Base-by-base conservation (phyloP, 2,797 vertebrate species). In the Borostomias antarcticus region DNA sequence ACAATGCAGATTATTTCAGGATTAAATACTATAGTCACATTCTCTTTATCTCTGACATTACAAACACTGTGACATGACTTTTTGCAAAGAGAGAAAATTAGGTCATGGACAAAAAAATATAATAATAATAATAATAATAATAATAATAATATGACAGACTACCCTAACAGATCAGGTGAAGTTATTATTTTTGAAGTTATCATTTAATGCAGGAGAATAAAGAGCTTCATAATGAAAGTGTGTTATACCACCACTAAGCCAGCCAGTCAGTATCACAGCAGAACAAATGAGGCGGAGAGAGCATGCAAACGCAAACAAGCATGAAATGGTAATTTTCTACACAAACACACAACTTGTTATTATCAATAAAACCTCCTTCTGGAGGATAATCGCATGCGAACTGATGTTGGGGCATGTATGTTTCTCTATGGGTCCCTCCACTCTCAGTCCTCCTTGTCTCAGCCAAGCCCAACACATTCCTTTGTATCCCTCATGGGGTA, bases 11-110 rank as follows among this genome's bases (percentile, higher is more conserved):
- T 45, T 60, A 45, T 43, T 28, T 4, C 17, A 17, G 40, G 40
- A 19, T 45, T 30, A 11, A 45, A 45, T 60, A 28, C 6, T 28
- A n/a, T 28, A 26, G 58, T 60, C 58, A 60, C 8, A 5, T 60
- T 60, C 40, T 45, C 58, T 40, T 26, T n/a, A 32, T 40, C 35
- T 43, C 35, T 45, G 13, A 60, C 37, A 26, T 15, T 29, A 45
- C 23, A 60, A 47, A 33, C 32, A 13, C 9, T 4, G 3, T 54
- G 30, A 58, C 56, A 37, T 58, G 32, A 9, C 9, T 10, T 58
- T 37, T 35, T 23, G n/a, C 21, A 32, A 33, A 32, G 4, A 58
- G 19, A 9, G 28, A 19, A 37, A 25, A 17, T 5, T 5, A 35
- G 56, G 32, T 35, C 56, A 37, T n/a, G 56, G 10, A 30, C 3